phyloP scores from a whole-genome alignment of 2,113 vertebrate species.

The Pycnonotus jocosus region DNA sequence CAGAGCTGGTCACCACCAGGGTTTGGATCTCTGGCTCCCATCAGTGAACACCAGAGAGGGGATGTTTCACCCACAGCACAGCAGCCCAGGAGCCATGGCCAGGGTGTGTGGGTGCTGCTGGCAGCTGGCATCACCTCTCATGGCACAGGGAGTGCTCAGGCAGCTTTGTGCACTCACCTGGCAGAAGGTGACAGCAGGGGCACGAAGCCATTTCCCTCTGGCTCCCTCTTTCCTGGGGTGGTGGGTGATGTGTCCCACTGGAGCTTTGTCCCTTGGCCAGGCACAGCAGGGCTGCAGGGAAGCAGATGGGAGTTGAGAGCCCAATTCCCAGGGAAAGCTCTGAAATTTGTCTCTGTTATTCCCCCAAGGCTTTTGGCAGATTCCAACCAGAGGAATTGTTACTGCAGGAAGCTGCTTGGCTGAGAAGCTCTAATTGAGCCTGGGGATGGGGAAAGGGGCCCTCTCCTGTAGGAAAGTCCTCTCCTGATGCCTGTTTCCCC shows the following conservation, averaged over 20 bases:
- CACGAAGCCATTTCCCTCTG: not conserved
- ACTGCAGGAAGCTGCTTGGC: not conserved
- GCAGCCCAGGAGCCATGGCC: not conserved
- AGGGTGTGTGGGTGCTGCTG: not conserved
- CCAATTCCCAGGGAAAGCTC: not conserved
- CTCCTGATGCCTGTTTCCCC: not conserved
- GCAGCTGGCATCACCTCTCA: not conserved
- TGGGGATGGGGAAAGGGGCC: not conserved
- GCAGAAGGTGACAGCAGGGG: not conserved
- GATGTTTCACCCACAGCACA: not conserved
- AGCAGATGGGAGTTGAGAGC: slow-evolving; percentile 1
- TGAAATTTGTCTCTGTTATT: not conserved
- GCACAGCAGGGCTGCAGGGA: not conserved
- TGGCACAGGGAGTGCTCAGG: not conserved
- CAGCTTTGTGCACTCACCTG: not conserved
- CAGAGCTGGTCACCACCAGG: not conserved
- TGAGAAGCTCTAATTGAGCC: not conserved
- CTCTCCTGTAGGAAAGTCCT: not conserved
- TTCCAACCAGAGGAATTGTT: not conserved
- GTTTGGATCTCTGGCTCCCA: not conserved
- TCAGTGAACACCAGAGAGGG: no score
- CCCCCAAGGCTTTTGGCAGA: not conserved
- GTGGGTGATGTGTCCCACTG: rapidly evolving
- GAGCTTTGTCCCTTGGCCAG: not conserved
- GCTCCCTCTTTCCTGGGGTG: not conserved